phyloP scores from a whole-genome alignment of 2,888 invertebrate genomes.

The Oscheius onirici region DNA sequence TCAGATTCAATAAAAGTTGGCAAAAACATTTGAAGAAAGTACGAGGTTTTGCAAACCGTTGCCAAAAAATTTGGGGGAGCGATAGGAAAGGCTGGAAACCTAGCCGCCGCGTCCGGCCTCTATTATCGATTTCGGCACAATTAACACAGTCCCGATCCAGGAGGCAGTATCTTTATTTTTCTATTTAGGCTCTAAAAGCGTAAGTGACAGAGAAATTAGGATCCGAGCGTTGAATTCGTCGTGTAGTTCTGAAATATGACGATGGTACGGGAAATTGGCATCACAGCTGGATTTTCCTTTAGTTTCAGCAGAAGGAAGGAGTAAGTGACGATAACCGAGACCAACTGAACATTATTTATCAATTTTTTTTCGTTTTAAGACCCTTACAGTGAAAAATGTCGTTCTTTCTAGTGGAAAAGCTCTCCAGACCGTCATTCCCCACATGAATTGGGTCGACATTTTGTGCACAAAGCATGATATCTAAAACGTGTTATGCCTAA shows the following conservation, averaged over 20 bases:
- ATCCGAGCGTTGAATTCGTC: not conserved
- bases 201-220: too few relatives aligned
- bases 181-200: too few relatives aligned
- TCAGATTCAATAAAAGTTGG: too few relatives aligned
- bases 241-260: slow-evolving; percentile 23
- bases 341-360: slow-evolving; percentile 67
- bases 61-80: too few relatives aligned
- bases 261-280: slow-evolving; percentile 25
- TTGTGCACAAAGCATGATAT: slow-evolving; percentile 70
- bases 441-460: slow-evolving; percentile 70
- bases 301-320: slow-evolving; percentile 67
- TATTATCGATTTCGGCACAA: too few relatives aligned
- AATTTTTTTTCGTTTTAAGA: not conserved
- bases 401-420: slow-evolving; percentile 69
- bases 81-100: too few relatives aligned
- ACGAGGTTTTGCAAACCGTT: too few relatives aligned
- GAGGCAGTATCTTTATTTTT: too few relatives aligned
- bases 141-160: too few relatives aligned
- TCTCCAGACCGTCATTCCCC: slow-evolving; percentile 71
- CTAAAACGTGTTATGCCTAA: slow-evolving; percentile 37
- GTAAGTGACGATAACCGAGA: slow-evolving; percentile 69
- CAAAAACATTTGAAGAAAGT: too few relatives aligned
- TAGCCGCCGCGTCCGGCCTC: too few relatives aligned
- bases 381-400: slow-evolving; percentile 68
- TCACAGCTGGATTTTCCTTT: slow-evolving; percentile 56